A percentile compares a stretch with the other conserved stretches of the same genome.
These are phyloP conservation scores for Homarus americanus DNA, from an alignment of 1,140 invertebrate genomes.

Conservation along the genomic window DNA sequence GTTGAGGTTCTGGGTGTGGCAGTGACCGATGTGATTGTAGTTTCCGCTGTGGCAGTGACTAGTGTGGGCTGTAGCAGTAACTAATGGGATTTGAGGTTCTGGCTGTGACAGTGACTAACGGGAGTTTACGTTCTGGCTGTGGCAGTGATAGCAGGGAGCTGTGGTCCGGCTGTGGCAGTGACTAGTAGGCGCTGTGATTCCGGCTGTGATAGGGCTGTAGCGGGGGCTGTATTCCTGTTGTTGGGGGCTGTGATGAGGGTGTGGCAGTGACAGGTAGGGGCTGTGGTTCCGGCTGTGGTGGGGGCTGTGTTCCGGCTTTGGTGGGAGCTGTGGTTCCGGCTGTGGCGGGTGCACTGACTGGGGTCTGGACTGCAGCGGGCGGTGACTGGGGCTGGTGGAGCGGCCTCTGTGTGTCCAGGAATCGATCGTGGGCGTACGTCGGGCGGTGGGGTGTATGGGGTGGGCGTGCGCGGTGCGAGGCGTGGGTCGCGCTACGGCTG, in stretches of 20 bases:
- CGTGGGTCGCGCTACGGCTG: not conserved
- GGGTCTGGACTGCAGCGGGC: slow-evolving; percentile 16
- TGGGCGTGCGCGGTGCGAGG: slow-evolving; percentile 34
- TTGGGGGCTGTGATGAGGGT: not conserved
- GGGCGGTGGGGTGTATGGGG: slow-evolving; percentile 12
- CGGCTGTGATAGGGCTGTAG: slow-evolving; percentile 9
- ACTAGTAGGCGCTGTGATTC: not conserved
- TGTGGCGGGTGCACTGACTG: slow-evolving; percentile 34
- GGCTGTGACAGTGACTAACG: not conserved
- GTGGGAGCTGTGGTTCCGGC: slow-evolving; percentile 24
- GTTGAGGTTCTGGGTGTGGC: slow-evolving; percentile 5
- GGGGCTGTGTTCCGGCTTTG: slow-evolving; percentile 3
- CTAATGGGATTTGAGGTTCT: not conserved
- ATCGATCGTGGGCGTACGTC: slow-evolving; percentile 30
- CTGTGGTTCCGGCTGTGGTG: not conserved
- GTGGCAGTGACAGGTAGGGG: not conserved
- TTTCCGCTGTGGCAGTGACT: not conserved
- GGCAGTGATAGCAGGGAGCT: not conserved
- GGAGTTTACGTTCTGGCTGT: not conserved
- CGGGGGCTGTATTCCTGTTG: not conserved
- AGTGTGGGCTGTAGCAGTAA: too few species aligned
- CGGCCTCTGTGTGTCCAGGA: slow-evolving; percentile 19
- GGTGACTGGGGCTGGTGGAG: slow-evolving; percentile 20
- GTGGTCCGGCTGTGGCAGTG: slow-evolving; percentile 13
- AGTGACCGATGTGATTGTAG: not conserved